These are phyloP conservation scores for Lasioglossum villosulum DNA, from an alignment of 2,888 invertebrate species.

Conservation along the genomic window DNA sequence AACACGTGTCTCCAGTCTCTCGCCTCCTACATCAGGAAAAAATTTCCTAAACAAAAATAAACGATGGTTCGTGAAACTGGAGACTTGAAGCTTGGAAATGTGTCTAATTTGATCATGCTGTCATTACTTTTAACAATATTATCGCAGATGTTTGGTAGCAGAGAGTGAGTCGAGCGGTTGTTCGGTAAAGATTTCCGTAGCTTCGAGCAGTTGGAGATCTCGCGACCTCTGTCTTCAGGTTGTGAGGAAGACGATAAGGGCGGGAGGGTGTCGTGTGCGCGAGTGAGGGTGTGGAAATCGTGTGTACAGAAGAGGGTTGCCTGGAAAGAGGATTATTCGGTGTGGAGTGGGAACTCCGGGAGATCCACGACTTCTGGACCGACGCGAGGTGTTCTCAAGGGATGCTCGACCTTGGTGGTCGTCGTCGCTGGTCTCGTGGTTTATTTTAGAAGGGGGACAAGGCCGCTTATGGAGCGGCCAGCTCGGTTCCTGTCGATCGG, in stretches of 20 bases:
- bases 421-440: constrained; percentile 26
- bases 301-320: background rate
- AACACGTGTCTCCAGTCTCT: no score
- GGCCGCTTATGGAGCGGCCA: constrained; percentile 61
- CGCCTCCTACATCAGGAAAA: background rate
- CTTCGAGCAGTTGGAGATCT: background rate
- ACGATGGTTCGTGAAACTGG: background rate
- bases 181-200: background rate
- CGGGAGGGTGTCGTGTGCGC: background rate
- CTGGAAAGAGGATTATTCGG: background rate
- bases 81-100: background rate
- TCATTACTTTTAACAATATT: background rate
- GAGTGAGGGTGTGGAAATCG: background rate
- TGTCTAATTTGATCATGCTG: no score
- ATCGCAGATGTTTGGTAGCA: background rate
- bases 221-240: background rate
- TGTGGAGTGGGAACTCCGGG: background rate
- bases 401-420: constrained; percentile 44
- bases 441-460: constrained; percentile 62
- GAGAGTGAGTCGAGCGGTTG: background rate
- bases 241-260: background rate
- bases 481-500: constrained; percentile 49
- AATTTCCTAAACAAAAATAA: background rate
- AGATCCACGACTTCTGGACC: background rate
- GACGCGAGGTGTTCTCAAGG: constrained; percentile 14